Percentiles rank a stretch among this genome's conserved stretches.
Evolutionary conservation across 2,888 invertebrate genomes (phyloP).

Genomic region (Spisula subtruncata): DNA sequence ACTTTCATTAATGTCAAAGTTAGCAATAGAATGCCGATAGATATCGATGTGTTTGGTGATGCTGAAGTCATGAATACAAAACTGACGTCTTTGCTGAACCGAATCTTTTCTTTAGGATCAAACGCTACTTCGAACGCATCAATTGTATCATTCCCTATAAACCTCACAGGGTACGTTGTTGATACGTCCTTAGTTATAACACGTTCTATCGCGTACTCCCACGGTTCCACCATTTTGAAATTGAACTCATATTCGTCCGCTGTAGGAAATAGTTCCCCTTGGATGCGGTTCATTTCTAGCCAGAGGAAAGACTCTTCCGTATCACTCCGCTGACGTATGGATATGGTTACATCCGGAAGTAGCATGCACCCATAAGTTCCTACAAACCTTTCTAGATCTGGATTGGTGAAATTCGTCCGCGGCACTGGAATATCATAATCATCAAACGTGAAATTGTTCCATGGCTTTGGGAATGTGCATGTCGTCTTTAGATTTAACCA

Average conservation of each 20-base stretch:
- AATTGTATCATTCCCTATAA: background rate
- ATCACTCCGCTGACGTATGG: background rate
- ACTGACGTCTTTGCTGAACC: background rate
- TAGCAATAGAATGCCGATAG: background rate
- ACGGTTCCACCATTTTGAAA: constrained; percentile 60
- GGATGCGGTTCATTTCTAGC: constrained; percentile 61
- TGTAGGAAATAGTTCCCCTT: constrained; percentile 57
- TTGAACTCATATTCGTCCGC: constrained; percentile 35
- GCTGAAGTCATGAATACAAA: background rate
- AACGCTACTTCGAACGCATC: background rate
- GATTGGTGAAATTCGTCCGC: constrained; percentile 26
- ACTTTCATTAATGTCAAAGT: too few relatives aligned
- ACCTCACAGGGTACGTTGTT: constrained; percentile 32
- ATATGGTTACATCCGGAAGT: constrained; percentile 60
- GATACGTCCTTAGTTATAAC: constrained; percentile 35
- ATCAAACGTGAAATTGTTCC: constrained; percentile 36
- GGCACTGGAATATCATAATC: background rate
- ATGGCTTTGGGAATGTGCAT: constrained; percentile 64
- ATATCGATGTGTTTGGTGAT: background rate
- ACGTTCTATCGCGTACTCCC: constrained; percentile 64
- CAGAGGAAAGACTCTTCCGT: background rate
- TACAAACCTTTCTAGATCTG: constrained; percentile 36
- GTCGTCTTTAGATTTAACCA: constrained; percentile 62
- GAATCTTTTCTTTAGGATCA: background rate
- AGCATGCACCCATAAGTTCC: constrained; percentile 61